Evolutionary conservation across 2,797 vertebrate species (phyloP).

Genomic region (Trichosurus vulpecula): DNA sequence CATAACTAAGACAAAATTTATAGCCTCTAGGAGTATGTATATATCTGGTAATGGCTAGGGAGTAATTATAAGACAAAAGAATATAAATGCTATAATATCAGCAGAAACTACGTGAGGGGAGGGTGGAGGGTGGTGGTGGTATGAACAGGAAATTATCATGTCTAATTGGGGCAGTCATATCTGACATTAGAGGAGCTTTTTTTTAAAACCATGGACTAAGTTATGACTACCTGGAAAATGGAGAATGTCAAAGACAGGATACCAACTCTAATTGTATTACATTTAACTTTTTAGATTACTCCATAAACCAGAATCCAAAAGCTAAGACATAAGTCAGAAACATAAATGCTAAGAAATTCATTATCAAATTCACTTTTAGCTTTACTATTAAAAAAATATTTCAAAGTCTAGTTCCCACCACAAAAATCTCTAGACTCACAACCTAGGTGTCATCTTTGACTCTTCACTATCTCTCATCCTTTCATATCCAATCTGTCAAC

Average conservation of each 20-base stretch:
- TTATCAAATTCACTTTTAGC: background rate
- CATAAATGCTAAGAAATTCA: background rate
- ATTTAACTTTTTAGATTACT: background rate
- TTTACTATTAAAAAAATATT: background rate
- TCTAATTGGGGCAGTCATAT: background rate
- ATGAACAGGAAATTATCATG: background rate
- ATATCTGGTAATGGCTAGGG: background rate
- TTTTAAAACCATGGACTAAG: background rate
- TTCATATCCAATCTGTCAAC: too few relatives aligned
- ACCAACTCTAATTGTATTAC: background rate
- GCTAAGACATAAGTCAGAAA: background rate
- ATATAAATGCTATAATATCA: background rate
- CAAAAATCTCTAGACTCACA: background rate
- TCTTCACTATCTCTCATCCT: too few relatives aligned
- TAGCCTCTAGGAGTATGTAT: background rate
- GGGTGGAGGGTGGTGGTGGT: rapidly evolving
- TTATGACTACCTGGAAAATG: background rate
- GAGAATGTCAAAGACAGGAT: background rate
- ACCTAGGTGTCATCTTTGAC: too few relatives aligned
- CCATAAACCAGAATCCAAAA: background rate
- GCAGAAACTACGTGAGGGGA: too few relatives aligned
- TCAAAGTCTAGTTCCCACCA: background rate
- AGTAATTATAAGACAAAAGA: background rate
- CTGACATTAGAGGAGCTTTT: background rate
- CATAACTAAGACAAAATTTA: background rate